Evolutionary conservation across 2,888 invertebrate species (phyloP), one percentile per base, ranked within the genome.

Genomic region (Ommatoiulus sabulosus): DNA sequence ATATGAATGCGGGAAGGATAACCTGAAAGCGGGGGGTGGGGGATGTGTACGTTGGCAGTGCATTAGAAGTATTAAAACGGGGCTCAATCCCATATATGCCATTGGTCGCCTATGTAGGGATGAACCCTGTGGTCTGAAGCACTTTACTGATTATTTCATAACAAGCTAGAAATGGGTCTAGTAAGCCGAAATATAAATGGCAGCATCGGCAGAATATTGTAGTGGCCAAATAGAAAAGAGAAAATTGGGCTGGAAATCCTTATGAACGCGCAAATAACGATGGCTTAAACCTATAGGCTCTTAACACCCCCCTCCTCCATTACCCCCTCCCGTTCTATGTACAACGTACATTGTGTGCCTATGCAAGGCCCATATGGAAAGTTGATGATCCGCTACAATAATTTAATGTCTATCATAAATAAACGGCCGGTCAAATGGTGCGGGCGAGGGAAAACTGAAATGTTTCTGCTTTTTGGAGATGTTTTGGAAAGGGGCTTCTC

Each of bases 91-190:
- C 52, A 46, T 86, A 52, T 86, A 86, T 86, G 86, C 84, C 17
- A 8, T 72, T 80, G 80, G 35, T 24, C 35, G 80, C 15, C 12
- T 12, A 80, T 43, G 35, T 80, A 35, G 80, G 80, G 80, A 80
- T 80, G 80, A 87, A 48, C 57, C 52, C 63, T 87, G 87, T 87
- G 87, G 87, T 87, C 87, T 63, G 57, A 87, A 57, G 57, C 87
- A 87, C 87, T 87, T 87, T 87, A 87, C 57, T 87, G 87, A 87
- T 87, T 87, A 87, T 87, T 87, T 87, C 87, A 87, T 87, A 87
- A 87, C 57, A 48, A 86, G 86, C 48, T 48, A 86, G 86, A 86
- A 86, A 86, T 86, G 48, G 86, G 86, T 46, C 48, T 86, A 86
- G 86, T 48, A 44, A 86, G 44, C 46, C 44, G 48, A 86, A 86